Evolutionary conservation across 2,113 vertebrate species (phyloP).

Genomic region (Heptranchias perlo): DNA sequence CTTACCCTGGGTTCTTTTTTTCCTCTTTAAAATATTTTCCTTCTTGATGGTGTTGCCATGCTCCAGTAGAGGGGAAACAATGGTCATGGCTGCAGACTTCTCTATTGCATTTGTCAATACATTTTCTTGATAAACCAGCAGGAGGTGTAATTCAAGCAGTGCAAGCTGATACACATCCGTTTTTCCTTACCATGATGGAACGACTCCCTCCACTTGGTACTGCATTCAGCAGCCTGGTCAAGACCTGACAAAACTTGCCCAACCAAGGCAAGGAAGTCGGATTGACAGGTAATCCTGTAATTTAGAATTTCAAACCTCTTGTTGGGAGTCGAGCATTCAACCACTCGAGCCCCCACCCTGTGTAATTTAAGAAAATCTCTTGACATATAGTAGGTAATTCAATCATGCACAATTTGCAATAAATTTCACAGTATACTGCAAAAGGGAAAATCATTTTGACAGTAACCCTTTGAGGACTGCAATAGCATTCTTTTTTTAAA

Average conservation of each 20-base stretch:
- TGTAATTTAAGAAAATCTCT: not conserved
- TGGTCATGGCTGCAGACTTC: not conserved
- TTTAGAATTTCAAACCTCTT: not conserved
- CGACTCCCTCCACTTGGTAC: not conserved
- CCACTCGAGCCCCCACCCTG: not conserved
- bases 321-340: not conserved
- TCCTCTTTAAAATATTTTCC: not conserved
- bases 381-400: not conserved
- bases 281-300: not conserved
- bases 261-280: not conserved
- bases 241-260: conserved; percentile 11
- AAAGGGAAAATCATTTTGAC: not conserved
- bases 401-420: conserved; percentile 13
- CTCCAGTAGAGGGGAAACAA: not conserved
- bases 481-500: not conserved
- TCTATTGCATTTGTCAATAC: not conserved
- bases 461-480: not conserved
- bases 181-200: not conserved
- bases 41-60: not conserved
- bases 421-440: not conserved
- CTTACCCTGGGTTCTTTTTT: not conserved
- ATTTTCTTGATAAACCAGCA: not conserved
- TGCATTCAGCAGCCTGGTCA: not conserved
- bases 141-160: conserved; percentile 5
- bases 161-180: not conserved